Percentiles rank a stretch among this genome's conserved stretches.
Evolutionary conservation across 2,888 invertebrate genomes (phyloP).

Genomic region (Callyntrura sp.): DNA sequence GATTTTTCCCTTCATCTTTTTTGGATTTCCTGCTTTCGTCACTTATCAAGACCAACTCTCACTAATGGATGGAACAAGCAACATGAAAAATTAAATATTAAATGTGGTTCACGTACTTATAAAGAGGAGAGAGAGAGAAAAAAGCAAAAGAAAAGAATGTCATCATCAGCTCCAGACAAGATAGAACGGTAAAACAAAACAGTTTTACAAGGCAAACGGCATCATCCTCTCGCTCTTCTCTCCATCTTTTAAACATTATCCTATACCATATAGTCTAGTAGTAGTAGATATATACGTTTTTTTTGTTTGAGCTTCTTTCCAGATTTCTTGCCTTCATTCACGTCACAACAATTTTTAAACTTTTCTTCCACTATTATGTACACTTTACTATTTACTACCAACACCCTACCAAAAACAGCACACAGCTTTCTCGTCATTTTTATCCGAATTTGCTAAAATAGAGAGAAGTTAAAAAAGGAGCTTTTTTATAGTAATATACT

Average conservation of each 20-base stretch:
- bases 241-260: neutral
- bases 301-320: neutral
- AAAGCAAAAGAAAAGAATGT: constrained; percentile 52
- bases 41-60: constrained; percentile 8
- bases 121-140: constrained; percentile 9
- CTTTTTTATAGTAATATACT: constrained; percentile 23
- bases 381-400: constrained; percentile 17
- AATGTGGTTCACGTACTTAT: constrained; percentile 60
- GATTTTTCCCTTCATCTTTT: constrained; percentile 22
- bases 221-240: neutral
- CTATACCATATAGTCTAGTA: neutral
- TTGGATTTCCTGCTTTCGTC: constrained; percentile 25
- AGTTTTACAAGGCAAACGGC: constrained; percentile 48
- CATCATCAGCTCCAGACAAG: constrained; percentile 60
- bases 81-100: constrained; percentile 58
- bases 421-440: constrained; percentile 24
- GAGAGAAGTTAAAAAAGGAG: constrained; percentile 27
- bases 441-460: constrained; percentile 36
- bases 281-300: neutral
- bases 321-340: constrained; percentile 56
- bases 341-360: constrained; percentile 60
- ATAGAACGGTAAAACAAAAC: neutral
- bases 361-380: constrained; percentile 35
- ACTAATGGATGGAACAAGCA: constrained; percentile 7
- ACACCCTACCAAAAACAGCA: constrained; percentile 15